Conservation (phyloP, 2,797 vertebrate genomes). For the Vireo griseus region DNA sequence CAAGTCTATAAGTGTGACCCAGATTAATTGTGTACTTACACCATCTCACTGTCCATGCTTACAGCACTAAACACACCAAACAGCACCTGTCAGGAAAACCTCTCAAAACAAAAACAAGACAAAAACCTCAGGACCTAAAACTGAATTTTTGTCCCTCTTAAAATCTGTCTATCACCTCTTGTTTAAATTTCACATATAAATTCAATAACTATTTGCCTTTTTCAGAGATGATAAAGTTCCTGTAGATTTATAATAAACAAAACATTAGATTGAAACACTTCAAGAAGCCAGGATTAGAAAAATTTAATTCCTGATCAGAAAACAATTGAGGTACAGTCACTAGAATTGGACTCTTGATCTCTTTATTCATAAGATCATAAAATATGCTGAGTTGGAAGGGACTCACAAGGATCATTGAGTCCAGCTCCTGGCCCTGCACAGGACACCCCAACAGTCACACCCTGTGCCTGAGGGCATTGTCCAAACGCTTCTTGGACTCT, state of each 20-base stretch:
- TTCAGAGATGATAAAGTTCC: background rate
- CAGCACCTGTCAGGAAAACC: background rate
- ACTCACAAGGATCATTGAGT: rapidly evolving
- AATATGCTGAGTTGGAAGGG: background rate
- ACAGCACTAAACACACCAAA: background rate
- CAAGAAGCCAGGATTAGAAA: background rate
- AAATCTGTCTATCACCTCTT: background rate
- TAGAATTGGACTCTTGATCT: background rate
- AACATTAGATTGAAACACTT: background rate
- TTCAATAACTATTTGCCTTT: background rate
- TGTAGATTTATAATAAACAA: background rate
- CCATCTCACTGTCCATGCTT: background rate
- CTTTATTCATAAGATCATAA: background rate
- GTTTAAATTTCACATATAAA: background rate
- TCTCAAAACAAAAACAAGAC: background rate
- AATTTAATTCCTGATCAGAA: background rate
- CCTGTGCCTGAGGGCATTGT: background rate
- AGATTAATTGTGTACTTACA: background rate
- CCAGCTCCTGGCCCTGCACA: background rate
- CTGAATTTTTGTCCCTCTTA: background rate
- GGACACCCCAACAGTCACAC: background rate
- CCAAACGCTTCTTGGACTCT: background rate
- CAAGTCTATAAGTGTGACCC: background rate
- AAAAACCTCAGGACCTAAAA: background rate
- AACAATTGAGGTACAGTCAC: background rate